Percentiles rank a stretch among this genome's conserved stretches.
Conservation (phyloP, 2,113 vertebrate genomes). For the Isurus oxyrinchus region DNA sequence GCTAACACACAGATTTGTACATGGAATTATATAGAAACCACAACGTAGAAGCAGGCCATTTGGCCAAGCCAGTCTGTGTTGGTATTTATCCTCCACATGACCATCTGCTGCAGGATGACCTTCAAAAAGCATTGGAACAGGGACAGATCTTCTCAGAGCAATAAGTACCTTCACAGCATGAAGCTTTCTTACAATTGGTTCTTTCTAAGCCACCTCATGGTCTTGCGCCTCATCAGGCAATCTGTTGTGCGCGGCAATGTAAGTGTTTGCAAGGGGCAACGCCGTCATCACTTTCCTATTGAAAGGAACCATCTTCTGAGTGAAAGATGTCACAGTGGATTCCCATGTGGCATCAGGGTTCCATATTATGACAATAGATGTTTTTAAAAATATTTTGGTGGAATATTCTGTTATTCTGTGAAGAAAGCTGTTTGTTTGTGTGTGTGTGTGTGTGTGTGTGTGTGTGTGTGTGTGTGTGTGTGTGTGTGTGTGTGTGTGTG, state of each 20-base stretch:
- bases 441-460: too few species aligned
- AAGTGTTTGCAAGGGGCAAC: background rate
- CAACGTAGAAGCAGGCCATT: background rate
- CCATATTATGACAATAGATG: background rate
- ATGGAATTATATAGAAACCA: background rate
- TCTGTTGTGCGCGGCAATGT: background rate
- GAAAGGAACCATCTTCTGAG: background rate
- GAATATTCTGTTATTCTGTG: too few species aligned
- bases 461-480: too few species aligned
- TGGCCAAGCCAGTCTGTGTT: background rate
- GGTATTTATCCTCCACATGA: background rate
- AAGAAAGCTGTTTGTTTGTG: too few species aligned
- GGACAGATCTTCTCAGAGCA: background rate
- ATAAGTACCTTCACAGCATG: background rate
- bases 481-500: too few species aligned
- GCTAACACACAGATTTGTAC: background rate
- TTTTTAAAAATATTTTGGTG: too few species aligned
- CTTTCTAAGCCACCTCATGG: background rate
- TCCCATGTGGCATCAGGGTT: background rate
- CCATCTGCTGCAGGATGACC: conserved; percentile 32
- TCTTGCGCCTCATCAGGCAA: background rate
- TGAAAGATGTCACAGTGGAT: background rate
- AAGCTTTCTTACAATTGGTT: background rate
- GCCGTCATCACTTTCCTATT: background rate
- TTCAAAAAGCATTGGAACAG: conserved; percentile 14